Conservation (phyloP, 2,113 vertebrate genomes). For the Megaceryle torquata region DNA sequence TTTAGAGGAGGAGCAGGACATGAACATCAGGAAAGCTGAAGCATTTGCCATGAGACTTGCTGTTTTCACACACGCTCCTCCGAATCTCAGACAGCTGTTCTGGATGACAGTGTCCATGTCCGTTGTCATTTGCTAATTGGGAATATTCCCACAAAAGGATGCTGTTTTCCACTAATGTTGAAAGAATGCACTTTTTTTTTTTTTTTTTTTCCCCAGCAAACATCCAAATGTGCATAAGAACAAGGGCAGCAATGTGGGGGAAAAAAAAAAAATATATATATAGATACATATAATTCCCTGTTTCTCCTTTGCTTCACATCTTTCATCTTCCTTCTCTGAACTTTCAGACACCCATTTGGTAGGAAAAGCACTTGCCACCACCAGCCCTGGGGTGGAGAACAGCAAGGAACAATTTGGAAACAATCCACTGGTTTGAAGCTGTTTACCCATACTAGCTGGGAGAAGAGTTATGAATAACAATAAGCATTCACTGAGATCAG, state of each 20-base stretch:
- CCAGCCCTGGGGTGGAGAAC: not conserved
- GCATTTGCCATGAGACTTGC: accelerated
- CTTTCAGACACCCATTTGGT: not conserved
- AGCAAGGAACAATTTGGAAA: not conserved
- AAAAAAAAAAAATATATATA: not conserved
- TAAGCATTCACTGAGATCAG: not conserved
- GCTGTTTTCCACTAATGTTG: not conserved
- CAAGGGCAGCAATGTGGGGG: not conserved
- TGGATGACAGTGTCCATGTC: not conserved
- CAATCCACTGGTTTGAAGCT: not conserved
- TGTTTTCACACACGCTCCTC: not conserved
- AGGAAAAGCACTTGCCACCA: not conserved
- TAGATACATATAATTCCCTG: not conserved
- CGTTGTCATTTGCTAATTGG: not conserved
- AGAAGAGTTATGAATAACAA: not conserved
- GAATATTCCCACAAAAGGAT: not conserved
- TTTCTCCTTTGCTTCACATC: not conserved
- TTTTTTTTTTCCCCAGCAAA: not conserved
- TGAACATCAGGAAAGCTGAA: not conserved
- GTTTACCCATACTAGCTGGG: not conserved
- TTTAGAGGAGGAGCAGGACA: not conserved
- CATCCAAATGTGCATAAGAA: not conserved
- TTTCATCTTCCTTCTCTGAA: not conserved
- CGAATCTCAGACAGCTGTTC: not conserved
- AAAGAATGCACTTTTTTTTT: not conserved